phyloP scores from a whole-genome alignment of 2,113 vertebrate genomes.

The Petroica traversi region DNA sequence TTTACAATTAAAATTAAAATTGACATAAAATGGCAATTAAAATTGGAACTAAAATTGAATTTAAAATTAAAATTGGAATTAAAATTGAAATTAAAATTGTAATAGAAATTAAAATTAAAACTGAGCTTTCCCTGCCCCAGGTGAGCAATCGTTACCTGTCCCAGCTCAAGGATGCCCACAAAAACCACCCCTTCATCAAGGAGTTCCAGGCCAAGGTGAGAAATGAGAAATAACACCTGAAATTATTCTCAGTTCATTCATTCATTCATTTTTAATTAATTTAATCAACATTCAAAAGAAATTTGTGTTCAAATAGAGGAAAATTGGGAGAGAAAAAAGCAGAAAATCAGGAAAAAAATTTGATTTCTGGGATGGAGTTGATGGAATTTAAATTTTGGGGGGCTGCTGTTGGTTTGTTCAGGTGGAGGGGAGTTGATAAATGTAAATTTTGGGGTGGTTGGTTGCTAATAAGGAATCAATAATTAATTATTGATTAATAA shows the following conservation, averaged over 20 bases:
- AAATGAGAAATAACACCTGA: no score
- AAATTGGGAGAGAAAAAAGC: background rate
- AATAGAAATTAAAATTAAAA: no score
- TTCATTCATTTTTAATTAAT: no score
- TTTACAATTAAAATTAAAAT: no score
- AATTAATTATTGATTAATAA: accelerated
- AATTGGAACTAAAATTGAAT: no score
- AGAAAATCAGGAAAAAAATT: background rate
- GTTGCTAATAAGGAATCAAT: no score
- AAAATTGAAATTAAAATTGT: no score
- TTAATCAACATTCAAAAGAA: no score
- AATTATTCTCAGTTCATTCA: no score
- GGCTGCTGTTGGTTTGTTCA: background rate
- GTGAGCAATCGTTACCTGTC: slow-evolving; percentile 95
- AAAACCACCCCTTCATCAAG: slow-evolving; percentile 88
- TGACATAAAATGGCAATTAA: no score
- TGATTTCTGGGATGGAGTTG: accelerated
- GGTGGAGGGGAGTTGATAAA: accelerated
- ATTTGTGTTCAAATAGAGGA: background rate
- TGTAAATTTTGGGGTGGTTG: accelerated
- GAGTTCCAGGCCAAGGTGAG: slow-evolving; percentile 91
- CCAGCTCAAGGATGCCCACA: slow-evolving; percentile 93
- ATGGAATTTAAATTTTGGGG: accelerated
- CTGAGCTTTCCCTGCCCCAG: slow-evolving; percentile 46
- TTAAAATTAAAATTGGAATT: background rate